These are phyloP conservation scores for Andrena praecox DNA, from an alignment of 2,888 invertebrate species.

Conservation along the genomic window DNA sequence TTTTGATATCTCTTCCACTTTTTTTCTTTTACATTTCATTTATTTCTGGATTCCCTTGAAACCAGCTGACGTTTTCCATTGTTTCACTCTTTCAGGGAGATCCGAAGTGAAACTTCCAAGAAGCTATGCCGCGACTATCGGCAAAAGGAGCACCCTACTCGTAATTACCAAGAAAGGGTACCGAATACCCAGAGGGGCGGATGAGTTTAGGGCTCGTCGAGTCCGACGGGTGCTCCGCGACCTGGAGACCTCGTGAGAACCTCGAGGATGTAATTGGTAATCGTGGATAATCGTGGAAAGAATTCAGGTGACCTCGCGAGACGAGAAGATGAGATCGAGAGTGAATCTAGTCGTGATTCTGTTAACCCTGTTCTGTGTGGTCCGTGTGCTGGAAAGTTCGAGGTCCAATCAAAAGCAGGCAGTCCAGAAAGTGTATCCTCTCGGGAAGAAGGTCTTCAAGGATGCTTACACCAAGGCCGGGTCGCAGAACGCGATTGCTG, in stretches of 20 bases:
- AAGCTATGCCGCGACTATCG: conserved; percentile 19
- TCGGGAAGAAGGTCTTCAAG: conserved; percentile 45
- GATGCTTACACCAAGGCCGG: conserved; percentile 36
- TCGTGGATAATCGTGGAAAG: conserved; percentile 24
- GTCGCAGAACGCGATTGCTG: not conserved
- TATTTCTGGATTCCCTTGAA: no score
- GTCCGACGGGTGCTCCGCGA: conserved; percentile 27
- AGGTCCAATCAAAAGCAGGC: conserved; percentile 25
- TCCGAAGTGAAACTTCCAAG: not conserved
- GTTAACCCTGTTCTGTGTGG: conserved; percentile 65
- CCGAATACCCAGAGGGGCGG: not conserved
- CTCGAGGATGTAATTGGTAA: conserved; percentile 45
- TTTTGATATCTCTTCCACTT: no score
- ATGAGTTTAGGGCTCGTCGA: conserved; percentile 16
- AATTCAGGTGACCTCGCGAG: conserved; percentile 24
- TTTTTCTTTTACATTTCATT: no score
- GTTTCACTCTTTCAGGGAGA: conserved; percentile 22
- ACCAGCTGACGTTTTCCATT: not conserved
- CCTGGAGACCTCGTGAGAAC: not conserved
- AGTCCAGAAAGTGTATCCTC: conserved; percentile 9
- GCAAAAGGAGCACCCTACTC: not conserved
- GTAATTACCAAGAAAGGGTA: not conserved
- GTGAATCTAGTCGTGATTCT: conserved; percentile 78
- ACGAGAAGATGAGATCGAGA: conserved; percentile 73
- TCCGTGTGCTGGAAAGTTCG: conserved; percentile 38